Evolutionary conservation across 2,888 invertebrate genomes (phyloP), one percentile per base, ranked within the genome.

Genomic region (Drosophila stalkeri): DNA sequence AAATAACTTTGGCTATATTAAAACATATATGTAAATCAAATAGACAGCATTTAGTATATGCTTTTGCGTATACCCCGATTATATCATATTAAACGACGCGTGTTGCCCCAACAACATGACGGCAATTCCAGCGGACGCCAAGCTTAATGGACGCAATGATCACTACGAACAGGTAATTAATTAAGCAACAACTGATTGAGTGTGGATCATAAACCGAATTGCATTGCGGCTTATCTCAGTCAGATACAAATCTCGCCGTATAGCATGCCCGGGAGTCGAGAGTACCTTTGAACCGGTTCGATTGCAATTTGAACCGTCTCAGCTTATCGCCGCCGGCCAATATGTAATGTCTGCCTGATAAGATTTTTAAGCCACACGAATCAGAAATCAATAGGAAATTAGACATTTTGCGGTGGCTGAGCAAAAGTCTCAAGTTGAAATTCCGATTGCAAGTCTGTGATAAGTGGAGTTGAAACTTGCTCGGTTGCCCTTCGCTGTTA

Each of bases 91-190:
- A 43, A 66, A n/a, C 47, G 20, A 43, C 63, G 51, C 18, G 65
- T 27, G 27, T 31, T 27, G 63, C 11, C 57, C 9, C 57, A 57
- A 1, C 37, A 68, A 55, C 68, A 85, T 74, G 82, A 82, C 82
- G 62, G 60, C 64, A 39, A 59, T 39, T 27, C 27, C 51, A 41
- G 35, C 67, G 47, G 64, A 69, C 20, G 47, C 27, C 43, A 57
- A 57, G 23, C 51, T 63, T 55, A 59, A 18, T 23, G 75, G 46
- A 33, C 62, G 55, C 49, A 63, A 12, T 47, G 68, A 62, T 16
- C 55, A 35, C 27, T 27, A 75, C 69, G 74, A 75, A 31, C 68
- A 75, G 90, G 84, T 84, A 87, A 89, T 74, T 84, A 72, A 51
- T 33, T 51, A 51, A 51, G 31, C 12, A 70, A 35, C 49, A 60